These are phyloP conservation scores for Vidua chalybeata DNA, from an alignment of 2,113 vertebrate genomes.

Conservation along the genomic window DNA sequence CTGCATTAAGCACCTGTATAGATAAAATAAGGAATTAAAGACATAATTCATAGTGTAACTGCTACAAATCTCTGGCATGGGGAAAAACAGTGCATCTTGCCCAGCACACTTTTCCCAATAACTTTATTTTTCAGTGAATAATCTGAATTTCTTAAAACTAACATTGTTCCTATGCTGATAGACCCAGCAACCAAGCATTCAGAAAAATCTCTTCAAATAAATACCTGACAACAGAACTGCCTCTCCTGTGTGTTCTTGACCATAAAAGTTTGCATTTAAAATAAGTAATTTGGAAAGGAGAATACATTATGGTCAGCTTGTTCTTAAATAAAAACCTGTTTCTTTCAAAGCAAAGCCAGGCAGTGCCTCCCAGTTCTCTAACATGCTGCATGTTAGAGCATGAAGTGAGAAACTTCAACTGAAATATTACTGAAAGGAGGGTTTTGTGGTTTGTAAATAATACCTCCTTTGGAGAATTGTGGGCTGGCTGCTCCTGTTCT, in stretches of 20 bases:
- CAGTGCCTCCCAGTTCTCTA: not conserved
- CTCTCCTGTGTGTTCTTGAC: not conserved
- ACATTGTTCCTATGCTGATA: not conserved
- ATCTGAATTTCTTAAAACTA: not conserved
- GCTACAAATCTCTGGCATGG: not conserved
- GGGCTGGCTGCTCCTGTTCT: not conserved
- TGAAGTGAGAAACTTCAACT: not conserved
- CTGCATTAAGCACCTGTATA: not conserved
- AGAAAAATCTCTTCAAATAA: not conserved
- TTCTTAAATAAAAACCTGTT: not conserved
- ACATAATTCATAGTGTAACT: not conserved
- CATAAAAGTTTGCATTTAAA: not conserved
- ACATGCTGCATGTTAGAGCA: not conserved
- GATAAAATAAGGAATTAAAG: conserved; percentile 27
- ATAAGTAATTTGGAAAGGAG: not conserved
- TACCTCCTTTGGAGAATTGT: not conserved
- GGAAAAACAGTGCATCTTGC: not conserved
- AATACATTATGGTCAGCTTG: not conserved
- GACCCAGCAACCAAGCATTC: not conserved
- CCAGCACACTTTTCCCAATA: not conserved
- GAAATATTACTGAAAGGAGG: conserved; percentile 6
- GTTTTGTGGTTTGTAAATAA: conserved; percentile 18
- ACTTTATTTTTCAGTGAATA: not conserved
- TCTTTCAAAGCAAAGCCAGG: not conserved
- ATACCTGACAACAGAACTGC: not conserved